These are phyloP conservation scores for Herpailurus yagouaroundi DNA, from an alignment of 2,113 vertebrate genomes.

Conservation along the genomic window DNA sequence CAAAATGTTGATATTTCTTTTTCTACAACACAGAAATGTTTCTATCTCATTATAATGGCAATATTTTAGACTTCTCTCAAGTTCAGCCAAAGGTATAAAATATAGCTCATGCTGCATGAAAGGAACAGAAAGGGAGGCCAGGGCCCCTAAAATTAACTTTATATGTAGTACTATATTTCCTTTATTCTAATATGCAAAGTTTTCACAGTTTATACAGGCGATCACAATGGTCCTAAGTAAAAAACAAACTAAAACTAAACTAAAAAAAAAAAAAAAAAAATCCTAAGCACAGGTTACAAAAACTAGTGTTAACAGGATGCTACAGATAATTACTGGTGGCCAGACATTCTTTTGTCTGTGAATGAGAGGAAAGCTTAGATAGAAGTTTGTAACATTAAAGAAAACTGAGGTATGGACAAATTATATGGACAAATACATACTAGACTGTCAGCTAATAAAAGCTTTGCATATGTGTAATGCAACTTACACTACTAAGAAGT, in stretches of 20 bases:
- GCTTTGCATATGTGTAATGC: background rate
- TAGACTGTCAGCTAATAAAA: background rate
- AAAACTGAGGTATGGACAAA: background rate
- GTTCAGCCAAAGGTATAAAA: background rate
- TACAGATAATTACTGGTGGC: background rate
- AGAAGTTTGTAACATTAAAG: background rate
- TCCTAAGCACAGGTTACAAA: background rate
- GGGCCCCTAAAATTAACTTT: background rate
- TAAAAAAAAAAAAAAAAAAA: background rate
- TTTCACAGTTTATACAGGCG: background rate
- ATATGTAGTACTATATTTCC: background rate
- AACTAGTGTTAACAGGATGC: background rate
- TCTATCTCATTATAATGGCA: background rate
- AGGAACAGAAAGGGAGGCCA: background rate
- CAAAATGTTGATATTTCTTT: conserved; percentile 34
- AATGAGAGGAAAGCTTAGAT: background rate
- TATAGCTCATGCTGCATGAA: background rate
- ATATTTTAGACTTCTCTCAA: background rate
- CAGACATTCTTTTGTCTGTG: background rate
- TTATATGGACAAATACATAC: background rate
- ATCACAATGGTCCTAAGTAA: background rate
- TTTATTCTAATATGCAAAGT: background rate
- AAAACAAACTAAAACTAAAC: background rate
- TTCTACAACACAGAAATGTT: conserved; percentile 30
- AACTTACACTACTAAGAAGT: conserved; percentile 8